phyloP scores from a whole-genome alignment of 2,888 invertebrate genomes.

The Philhelius pedissequus region DNA sequence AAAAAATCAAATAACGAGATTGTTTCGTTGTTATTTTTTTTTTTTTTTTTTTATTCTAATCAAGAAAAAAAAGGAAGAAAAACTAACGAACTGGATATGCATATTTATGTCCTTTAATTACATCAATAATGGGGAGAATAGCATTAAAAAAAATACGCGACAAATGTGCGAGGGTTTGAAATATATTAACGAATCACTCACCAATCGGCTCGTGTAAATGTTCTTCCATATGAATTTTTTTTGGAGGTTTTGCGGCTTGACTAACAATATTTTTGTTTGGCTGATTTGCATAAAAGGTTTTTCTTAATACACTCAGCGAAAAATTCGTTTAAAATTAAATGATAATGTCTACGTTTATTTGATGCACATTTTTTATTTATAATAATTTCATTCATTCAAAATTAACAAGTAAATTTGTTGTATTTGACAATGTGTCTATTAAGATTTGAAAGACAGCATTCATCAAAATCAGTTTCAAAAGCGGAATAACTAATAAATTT shows the following conservation, averaged over 20 bases:
- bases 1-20: slow-evolving; percentile 37
- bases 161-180: not conserved
- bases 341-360: too few relatives aligned
- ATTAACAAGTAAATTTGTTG: too few relatives aligned
- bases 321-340: too few relatives aligned
- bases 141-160: slow-evolving; percentile 11
- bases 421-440: too few relatives aligned
- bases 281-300: slow-evolving; percentile 25
- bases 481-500: too few relatives aligned
- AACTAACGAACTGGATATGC: slow-evolving; percentile 43
- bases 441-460: too few relatives aligned
- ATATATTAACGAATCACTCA: slow-evolving; percentile 39
- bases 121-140: slow-evolving; percentile 30
- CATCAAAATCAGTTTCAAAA: too few relatives aligned
- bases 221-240: slow-evolving; percentile 26
- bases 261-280: not conserved
- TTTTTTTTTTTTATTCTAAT: slow-evolving; percentile 13
- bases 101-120: slow-evolving; percentile 67
- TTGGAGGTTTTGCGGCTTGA: not conserved
- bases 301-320: not conserved
- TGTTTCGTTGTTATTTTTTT: slow-evolving; percentile 12
- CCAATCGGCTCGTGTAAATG: slow-evolving; percentile 32
- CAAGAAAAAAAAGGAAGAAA: not conserved
- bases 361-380: too few relatives aligned
- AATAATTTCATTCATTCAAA: too few relatives aligned